Evolutionary conservation across 2,888 invertebrate species (phyloP).

Genomic region (Papilio demoleus): DNA sequence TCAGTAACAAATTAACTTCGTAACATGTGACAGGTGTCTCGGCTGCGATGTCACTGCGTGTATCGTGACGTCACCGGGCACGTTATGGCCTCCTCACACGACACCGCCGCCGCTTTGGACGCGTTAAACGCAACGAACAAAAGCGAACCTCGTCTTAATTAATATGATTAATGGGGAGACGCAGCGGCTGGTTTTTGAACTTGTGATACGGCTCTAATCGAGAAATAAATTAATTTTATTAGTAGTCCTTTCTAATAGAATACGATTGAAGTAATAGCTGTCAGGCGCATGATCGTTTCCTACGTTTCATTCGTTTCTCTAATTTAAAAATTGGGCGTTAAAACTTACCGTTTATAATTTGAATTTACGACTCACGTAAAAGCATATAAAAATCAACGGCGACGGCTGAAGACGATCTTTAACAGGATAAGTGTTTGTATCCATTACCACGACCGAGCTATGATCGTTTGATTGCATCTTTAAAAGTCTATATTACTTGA

Average conservation of each 20-base stretch:
- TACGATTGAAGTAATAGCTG: constrained; percentile 59
- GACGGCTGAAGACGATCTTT: constrained; percentile 63
- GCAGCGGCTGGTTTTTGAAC: constrained; percentile 77
- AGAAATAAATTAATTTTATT: constrained; percentile 83
- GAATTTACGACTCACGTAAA: constrained; percentile 72
- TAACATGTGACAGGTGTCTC: constrained; percentile 13
- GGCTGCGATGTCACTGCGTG: constrained; percentile 32
- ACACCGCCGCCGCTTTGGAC: constrained; percentile 52
- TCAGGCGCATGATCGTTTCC: constrained; percentile 58
- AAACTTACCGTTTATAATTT: constrained; percentile 78
- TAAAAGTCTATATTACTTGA: constrained; percentile 5
- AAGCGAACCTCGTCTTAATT: constrained; percentile 80
- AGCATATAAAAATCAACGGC: constrained; percentile 65
- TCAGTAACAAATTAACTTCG: constrained; percentile 1
- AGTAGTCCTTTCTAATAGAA: constrained; percentile 80
- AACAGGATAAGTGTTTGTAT: constrained; percentile 63
- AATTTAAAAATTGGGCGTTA: constrained; percentile 79
- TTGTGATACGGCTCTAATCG: constrained; percentile 78
- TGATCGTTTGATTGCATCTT: constrained; percentile 40
- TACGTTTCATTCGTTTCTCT: constrained; percentile 72
- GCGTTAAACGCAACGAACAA: constrained; percentile 76
- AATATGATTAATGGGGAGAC: constrained; percentile 79
- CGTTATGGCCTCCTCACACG: constrained; percentile 61
- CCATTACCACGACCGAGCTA: constrained; percentile 51
- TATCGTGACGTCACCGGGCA: constrained; percentile 20